phyloP scores from a whole-genome alignment of 2,797 vertebrate genomes.

The Typhlichthys subterraneus region DNA sequence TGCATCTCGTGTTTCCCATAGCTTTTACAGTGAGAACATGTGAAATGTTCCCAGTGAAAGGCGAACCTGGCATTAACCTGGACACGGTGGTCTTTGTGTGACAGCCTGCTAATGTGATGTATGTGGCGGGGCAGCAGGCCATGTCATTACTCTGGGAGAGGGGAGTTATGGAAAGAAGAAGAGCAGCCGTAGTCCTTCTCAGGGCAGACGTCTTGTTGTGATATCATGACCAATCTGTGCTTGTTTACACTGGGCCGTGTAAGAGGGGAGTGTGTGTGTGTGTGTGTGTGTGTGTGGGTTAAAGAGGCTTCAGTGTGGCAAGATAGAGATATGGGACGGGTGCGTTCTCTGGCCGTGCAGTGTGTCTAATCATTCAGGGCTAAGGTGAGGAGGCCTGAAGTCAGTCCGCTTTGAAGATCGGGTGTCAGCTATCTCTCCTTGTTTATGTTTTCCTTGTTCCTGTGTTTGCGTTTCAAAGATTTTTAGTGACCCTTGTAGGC shows the following conservation, averaged over 20 bases:
- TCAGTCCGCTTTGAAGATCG: slow-evolving; percentile 44
- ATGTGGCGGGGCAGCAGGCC: slow-evolving; percentile 56
- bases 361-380: slow-evolving; percentile 43
- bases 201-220: slow-evolving; percentile 50
- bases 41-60: slow-evolving; percentile 60
- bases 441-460: slow-evolving; percentile 12
- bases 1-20: slow-evolving; percentile 34
- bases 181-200: slow-evolving; percentile 53
- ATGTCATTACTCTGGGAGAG: slow-evolving; percentile 54
- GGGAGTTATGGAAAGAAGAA: slow-evolving; percentile 34
- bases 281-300: background rate
- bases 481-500: slow-evolving; percentile 3
- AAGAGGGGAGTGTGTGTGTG: slow-evolving; percentile 23
- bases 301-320: slow-evolving; percentile 30
- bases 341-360: slow-evolving; percentile 13
- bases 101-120: slow-evolving; percentile 65
- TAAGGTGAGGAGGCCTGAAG: slow-evolving; percentile 29
- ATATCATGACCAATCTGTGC: slow-evolving; percentile 61
- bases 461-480: background rate
- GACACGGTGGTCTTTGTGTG: slow-evolving; percentile 58
- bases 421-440: slow-evolving; percentile 12
- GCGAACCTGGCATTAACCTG: slow-evolving; percentile 62
- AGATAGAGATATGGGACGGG: slow-evolving; percentile 23
- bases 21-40: slow-evolving; percentile 53
- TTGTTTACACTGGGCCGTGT: slow-evolving; percentile 44